A percentile compares a stretch with the other conserved stretches of the same genome.
Conservation (phyloP, 1,140 invertebrate species). For the Bactericera cockerelli region DNA sequence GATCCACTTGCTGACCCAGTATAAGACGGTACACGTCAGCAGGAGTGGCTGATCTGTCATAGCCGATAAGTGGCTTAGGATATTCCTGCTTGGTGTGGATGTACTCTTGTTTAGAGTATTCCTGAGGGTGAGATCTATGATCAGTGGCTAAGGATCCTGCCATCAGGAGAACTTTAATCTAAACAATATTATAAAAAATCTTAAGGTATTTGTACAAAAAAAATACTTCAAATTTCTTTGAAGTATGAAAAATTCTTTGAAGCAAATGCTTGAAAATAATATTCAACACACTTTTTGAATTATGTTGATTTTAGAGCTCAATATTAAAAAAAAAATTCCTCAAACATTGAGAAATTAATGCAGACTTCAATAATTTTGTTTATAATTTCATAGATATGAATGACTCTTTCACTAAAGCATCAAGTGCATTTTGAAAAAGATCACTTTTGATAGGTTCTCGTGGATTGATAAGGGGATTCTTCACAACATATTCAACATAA, state of each 20-base stretch:
- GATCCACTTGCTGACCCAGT: not conserved
- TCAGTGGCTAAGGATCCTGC: not conserved
- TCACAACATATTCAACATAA: constrained; percentile 90
- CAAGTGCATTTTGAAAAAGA: constrained; percentile 78
- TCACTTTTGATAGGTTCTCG: constrained; percentile 82
- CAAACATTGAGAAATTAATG: no score
- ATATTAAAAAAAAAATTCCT: no score
- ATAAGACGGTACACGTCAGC: not conserved
- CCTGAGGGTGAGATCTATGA: not conserved
- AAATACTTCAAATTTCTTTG: no score
- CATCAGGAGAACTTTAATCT: no score
- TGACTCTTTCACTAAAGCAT: constrained; percentile 70
- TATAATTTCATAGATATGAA: constrained; percentile 42
- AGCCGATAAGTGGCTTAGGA: not conserved
- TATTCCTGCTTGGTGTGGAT: not conserved
- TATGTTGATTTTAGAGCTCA: no score
- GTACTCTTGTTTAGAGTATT: not conserved
- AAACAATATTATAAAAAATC: no score
- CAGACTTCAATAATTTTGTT: no score
- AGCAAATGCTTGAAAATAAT: no score
- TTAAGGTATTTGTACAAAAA: no score
- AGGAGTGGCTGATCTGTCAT: not conserved
- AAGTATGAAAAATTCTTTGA: no score
- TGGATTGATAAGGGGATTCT: constrained; percentile 74
- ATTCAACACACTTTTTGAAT: no score